Evolutionary conservation across 1,140 invertebrate species (phyloP), one percentile per base, ranked within the genome.

Genomic region (Drosophila subpulchrella): DNA sequence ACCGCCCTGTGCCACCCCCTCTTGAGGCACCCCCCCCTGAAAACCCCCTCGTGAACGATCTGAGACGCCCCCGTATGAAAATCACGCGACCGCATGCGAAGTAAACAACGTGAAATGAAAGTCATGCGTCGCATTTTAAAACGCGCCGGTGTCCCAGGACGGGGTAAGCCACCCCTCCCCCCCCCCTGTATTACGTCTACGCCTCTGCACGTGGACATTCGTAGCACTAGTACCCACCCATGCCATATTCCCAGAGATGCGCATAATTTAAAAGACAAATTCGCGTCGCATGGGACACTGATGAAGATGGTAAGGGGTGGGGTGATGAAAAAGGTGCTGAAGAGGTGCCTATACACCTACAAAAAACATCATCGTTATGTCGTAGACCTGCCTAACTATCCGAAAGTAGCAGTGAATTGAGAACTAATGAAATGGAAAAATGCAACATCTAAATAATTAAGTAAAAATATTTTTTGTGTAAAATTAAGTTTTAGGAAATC

Each of bases 71-170:
- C 60, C 63, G 77, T 80, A 73, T 75, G 81, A 82, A 86, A 86
- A 86, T 86, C 82, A 86, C 83, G 82, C 82, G 80, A 78, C 71
- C 81, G 80, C 81, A 83, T 83, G 81, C 81, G 75, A 86, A 86
- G 82, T 86, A 86, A 86, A 86, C 83, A 86, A 86, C 82, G 83
- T 82, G 78, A 86, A 86, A 86, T 86, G 82, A 86, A 86, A 86
- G 83, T 86, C 82, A 86, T 86, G 82, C 82, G 75, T 88, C 83
- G 82, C 82, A 86, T 86, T 88, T 86, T 88, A 86, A 88, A 86
- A 86, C 78, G 42, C 58, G 47, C 46, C 65, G 62, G 54, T 66
- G 68, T 85, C 73, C 47, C 73, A 59, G 77, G 53, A 84, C 82
- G 78, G 68, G 81, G 46, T 30, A 30, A 44, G 2, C 8, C 36